phyloP scores from a whole-genome alignment of 2,888 invertebrate species.

The Osmoderma eremita region DNA sequence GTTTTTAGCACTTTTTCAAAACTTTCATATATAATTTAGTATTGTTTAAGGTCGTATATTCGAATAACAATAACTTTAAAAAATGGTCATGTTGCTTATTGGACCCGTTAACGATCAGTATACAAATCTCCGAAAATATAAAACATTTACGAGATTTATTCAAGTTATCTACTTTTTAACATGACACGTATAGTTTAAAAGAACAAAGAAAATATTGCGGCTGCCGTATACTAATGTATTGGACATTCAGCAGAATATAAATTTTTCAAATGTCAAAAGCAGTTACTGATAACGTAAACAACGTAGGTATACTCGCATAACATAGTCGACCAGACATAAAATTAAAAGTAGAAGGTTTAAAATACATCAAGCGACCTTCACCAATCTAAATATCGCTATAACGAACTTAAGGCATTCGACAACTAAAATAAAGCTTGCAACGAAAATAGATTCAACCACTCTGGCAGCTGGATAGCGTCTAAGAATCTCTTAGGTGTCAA shows the following conservation, averaged over 20 bases:
- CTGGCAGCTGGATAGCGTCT: neutral
- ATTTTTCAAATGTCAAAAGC: constrained; percentile 1
- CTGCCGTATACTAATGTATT: too few relatives aligned
- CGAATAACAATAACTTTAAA: too few relatives aligned
- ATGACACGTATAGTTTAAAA: too few relatives aligned
- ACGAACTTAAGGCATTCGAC: constrained; percentile 19
- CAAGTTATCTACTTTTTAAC: too few relatives aligned
- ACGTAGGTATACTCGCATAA: constrained; percentile 1
- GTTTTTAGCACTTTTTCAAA: too few relatives aligned
- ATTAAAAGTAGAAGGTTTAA: constrained; percentile 13
- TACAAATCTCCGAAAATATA: too few relatives aligned
- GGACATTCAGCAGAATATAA: neutral
- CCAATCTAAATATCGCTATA: constrained; percentile 29
- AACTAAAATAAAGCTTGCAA: constrained; percentile 16
- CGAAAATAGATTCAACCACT: constrained; percentile 24
- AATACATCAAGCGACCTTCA: constrained; percentile 30
- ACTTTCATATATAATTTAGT: too few relatives aligned
- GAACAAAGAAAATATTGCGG: too few relatives aligned
- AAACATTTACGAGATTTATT: too few relatives aligned
- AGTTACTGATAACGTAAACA: constrained; percentile 8
- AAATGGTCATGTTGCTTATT: too few relatives aligned
- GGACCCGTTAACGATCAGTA: too few relatives aligned
- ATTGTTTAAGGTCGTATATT: too few relatives aligned
- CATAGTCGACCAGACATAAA: neutral
- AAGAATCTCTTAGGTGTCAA: neutral